Base-by-base conservation (phyloP, 2,888 invertebrate species). In the Parnassius apollo region DNA sequence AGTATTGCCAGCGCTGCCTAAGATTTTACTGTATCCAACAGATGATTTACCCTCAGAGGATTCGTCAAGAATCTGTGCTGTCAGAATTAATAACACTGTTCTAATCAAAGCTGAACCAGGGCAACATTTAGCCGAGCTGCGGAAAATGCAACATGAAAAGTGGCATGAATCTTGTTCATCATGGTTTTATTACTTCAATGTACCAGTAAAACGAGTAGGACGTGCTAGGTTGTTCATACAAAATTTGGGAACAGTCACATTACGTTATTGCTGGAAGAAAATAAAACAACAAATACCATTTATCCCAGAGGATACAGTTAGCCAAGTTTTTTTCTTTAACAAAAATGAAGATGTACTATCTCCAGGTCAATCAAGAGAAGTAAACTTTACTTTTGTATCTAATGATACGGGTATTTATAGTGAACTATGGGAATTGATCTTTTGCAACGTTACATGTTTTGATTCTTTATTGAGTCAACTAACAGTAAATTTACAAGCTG, bases 291-390 rank as follows among this genome's bases (percentile, higher is more conserved):
- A 78, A 0, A 76, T 87, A 44, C 80, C 78, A 2, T 79, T 80
- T 46, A 81, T 88, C 68, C 81, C 84, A 3, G 84, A 85, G 63
- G 79, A 78, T 52, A 69, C 67, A 45, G 77, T 73, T 60, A 83
- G 79, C 51, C 91, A 86, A 73, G 83, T 83, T 0, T 94, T 94
- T 72, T 93, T 86, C 73, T 94, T 94, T 65, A 89, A 93, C 63
- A 94, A 93, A 77, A 93, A 92, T 67, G 92, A 92, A 73, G 84
- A 90, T 18, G 74, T 93, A 0, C 65, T 94, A 51, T 76, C 86
- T 0, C 94, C 94, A 1, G 93, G 93, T 0, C 88, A 93, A 69
- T 80, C 72, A 2, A 82, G 82, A 51, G 69, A 84, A 44, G 69
- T 94, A 52, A 78, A 72, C 12, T 82, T 94, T 45, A 93, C 91